Conservation (phyloP, 2,797 vertebrate genomes). For the Nothura maculosa region DNA sequence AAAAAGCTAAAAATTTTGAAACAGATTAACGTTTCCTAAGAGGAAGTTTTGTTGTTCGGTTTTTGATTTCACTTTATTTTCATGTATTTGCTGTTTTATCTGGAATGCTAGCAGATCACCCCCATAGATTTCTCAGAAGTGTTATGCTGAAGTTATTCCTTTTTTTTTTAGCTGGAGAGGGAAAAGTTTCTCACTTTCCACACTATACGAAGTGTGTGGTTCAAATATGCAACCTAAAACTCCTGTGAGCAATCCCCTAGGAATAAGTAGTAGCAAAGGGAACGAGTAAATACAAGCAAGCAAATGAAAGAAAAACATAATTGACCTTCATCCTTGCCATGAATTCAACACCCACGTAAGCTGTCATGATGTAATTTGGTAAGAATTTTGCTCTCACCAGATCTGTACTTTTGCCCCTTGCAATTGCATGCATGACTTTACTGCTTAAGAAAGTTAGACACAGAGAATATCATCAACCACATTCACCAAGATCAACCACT, state of each 20-base stretch:
- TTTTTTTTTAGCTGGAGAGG: background rate
- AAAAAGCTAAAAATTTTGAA: background rate
- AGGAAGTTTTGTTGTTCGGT: background rate
- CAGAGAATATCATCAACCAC: accelerated
- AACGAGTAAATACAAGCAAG: background rate
- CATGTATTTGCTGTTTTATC: background rate
- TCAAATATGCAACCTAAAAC: background rate
- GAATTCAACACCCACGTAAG: background rate
- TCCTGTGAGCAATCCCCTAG: background rate
- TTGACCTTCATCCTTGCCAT: accelerated
- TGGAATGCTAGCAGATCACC: background rate
- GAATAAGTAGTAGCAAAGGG: background rate
- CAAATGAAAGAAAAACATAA: background rate
- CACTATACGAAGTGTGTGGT: background rate
- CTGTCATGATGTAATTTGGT: background rate
- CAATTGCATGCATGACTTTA: accelerated
- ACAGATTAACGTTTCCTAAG: background rate
- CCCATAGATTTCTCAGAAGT: background rate
- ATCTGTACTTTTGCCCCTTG: background rate
- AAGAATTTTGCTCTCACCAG: background rate
- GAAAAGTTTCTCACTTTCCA: background rate
- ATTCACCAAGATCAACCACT: background rate
- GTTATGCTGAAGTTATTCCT: background rate
- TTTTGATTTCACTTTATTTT: too few relatives aligned
- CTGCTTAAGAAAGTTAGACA: background rate